Evolutionary conservation across 2,888 invertebrate genomes (phyloP), one percentile per base, ranked within the genome.

Genomic region (Seira sanloemensis): DNA sequence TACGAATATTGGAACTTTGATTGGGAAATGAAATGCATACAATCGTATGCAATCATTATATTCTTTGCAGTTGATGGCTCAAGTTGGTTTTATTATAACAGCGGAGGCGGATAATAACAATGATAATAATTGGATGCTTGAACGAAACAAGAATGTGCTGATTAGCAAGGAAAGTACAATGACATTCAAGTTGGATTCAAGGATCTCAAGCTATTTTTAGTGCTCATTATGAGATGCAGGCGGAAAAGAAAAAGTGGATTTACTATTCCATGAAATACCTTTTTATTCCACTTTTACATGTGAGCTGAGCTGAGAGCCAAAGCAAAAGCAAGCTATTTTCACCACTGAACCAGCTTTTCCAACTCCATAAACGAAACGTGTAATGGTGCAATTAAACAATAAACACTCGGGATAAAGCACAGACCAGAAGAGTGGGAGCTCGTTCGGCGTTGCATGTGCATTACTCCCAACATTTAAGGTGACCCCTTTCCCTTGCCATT

Each of bases 1-100:
- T 67, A 67, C 50, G 26, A 69, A 27, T 69, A 69, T 69, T 69
- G 37, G 37, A 37, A 37, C 37, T 37, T 37, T 37, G 37, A 37
- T 37, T 37, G 37, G 37, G 12, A 37, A 12, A 12, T 18, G 37
- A 9, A 37, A 19, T 27, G 19, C 25, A 18, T 67, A 2, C 24
- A 67, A 58, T 18, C 9, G 19, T 21, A 23, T 66, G 66, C 66
- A 23, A 66, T 66, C 2, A 66, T 66, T 66, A 12, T 37, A 37
- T 37, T 37, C 4, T 37, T 37, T 4, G 12, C 37, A 37, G n/a
- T n/a, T n/a, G n/a, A n/a, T n/a, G 12, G 37, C 12, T 37, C 37
- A 12, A 37, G 37, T 4, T 7, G 37, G 12, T 37, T 37, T 37
- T 37, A 37, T 37, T 37, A n/a, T n/a, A n/a, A n/a, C n/a, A n/a